Evolutionary conservation across 1,140 invertebrate genomes (phyloP).

Genomic region (Drosophila murphyi): DNA sequence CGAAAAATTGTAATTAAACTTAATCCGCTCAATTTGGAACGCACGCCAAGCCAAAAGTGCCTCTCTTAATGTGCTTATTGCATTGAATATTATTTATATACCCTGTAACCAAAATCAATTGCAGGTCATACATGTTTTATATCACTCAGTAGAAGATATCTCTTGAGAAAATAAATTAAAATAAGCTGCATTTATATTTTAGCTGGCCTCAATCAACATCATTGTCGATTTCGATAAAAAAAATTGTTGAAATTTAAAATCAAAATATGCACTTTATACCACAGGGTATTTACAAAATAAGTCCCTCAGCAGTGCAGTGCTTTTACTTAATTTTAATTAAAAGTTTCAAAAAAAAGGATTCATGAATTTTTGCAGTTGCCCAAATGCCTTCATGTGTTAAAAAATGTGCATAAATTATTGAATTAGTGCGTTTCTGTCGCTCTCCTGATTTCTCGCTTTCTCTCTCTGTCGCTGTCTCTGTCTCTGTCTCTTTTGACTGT

Average conservation of each 20-base stretch:
- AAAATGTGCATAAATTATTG: constrained; percentile 78
- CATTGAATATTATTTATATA: constrained; percentile 22
- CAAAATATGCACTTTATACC: neutral
- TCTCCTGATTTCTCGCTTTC: constrained; percentile 34
- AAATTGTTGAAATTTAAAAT: neutral
- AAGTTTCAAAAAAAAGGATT: constrained; percentile 51
- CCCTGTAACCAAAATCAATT: constrained; percentile 10
- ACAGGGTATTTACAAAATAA: constrained; percentile 9
- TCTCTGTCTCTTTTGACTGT: constrained; percentile 5
- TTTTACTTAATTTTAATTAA: constrained; percentile 58
- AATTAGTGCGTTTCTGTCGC: constrained; percentile 60
- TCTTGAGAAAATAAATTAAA: neutral
- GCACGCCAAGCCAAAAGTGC: constrained; percentile 67
- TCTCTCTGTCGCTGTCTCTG: neutral
- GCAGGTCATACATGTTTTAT: neutral
- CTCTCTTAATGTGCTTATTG: constrained; percentile 24
- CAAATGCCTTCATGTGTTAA: constrained; percentile 60
- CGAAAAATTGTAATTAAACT: constrained; percentile 84
- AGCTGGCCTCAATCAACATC: too few species aligned
- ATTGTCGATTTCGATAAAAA: too few species aligned
- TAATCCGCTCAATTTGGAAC: constrained; percentile 84
- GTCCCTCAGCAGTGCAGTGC: neutral
- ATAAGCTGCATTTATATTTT: too few species aligned
- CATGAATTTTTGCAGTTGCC: constrained; percentile 42
- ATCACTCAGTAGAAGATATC: neutral